Base-by-base conservation (phyloP, 1,140 invertebrate genomes). In the Hestina assimilis region DNA sequence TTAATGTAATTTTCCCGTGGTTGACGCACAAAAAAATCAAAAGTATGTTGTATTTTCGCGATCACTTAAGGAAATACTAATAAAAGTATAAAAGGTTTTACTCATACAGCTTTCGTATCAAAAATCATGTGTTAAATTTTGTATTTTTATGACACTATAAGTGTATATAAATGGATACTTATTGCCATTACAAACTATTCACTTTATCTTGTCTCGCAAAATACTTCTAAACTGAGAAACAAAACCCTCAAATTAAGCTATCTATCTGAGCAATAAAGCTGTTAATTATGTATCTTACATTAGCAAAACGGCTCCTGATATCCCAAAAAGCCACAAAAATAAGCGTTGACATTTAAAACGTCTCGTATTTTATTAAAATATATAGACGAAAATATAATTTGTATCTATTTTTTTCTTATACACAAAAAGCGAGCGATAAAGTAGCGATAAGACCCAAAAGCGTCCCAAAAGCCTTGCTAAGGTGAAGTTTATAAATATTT, bases 281-380 rank as follows among this genome's bases (percentile, higher is more conserved):
- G 74, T 66, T 70, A 78, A 81, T 81, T 80, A 80, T 82, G 79
- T 73, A 75, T 75, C 66, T 73, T 74, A 75, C 75, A 83, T 80
- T 83, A 81, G 73, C 75, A 78, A 68, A 81, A 78, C 71, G 68
- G 69, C 56, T 78, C 66, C 70, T 67, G 67, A 72, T 74, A 69
- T 53, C 57, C 62, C 61, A 61, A 66, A 63, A 74, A 72, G 50
- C 57, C 40, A 66, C 69, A 67, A 75, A 81, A 79, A 74, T 58
- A 69, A 68, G 64, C 67, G 70, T 61, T 78, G 74, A 74, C 76
- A 74, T 79, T 78, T 78, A 66, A 74, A 70, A 61, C 60, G 58
- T 47, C 40, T 47, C 38, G 63, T 69, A 73, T 67, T 70, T 66
- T 69, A 70, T 68, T 58, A 72, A 70, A 75, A 77, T 69, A 68